These are phyloP conservation scores for Scylla paramamosain DNA, from an alignment of 1,140 invertebrate species.

Conservation along the genomic window DNA sequence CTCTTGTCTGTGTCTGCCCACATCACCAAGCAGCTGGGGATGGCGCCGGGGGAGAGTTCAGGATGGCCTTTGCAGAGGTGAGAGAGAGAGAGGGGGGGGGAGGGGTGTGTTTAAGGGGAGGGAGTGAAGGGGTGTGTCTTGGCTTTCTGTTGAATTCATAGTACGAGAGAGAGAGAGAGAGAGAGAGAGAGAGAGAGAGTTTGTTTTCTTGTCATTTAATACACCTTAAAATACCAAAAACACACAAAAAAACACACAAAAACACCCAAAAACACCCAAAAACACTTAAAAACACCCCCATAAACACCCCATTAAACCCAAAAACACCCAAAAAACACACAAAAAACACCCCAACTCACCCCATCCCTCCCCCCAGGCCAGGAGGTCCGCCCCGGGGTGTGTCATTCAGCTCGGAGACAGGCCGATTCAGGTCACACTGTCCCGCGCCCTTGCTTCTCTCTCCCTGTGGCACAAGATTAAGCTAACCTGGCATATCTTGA, in stretches of 20 bases:
- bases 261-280: too few species aligned
- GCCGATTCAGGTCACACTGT: slow-evolving; percentile 93
- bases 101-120: background rate
- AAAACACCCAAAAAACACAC: too few species aligned
- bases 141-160: too few species aligned
- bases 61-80: slow-evolving; percentile 84
- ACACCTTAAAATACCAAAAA: too few species aligned
- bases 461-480: slow-evolving; percentile 94
- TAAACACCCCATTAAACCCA: too few species aligned
- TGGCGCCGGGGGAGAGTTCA: slow-evolving; percentile 99
- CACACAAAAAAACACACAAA: too few species aligned
- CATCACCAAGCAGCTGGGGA: slow-evolving; percentile 95
- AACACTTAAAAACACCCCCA: too few species aligned
- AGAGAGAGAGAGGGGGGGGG: background rate
- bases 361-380: slow-evolving; percentile 83
- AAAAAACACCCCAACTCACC: too few species aligned
- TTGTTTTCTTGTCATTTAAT: too few species aligned
- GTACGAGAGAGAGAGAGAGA: too few species aligned
- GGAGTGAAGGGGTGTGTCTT: too few species aligned
- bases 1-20: slow-evolving; percentile 95
- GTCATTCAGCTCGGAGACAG: slow-evolving; percentile 93
- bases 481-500: slow-evolving; percentile 90
- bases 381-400: slow-evolving; percentile 88
- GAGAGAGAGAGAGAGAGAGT: too few species aligned
- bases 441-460: slow-evolving; percentile 90